Percentiles rank a stretch among this genome's conserved stretches.
phyloP scores from a whole-genome alignment of 2,113 vertebrate species.

The Muscicapa adusta region DNA sequence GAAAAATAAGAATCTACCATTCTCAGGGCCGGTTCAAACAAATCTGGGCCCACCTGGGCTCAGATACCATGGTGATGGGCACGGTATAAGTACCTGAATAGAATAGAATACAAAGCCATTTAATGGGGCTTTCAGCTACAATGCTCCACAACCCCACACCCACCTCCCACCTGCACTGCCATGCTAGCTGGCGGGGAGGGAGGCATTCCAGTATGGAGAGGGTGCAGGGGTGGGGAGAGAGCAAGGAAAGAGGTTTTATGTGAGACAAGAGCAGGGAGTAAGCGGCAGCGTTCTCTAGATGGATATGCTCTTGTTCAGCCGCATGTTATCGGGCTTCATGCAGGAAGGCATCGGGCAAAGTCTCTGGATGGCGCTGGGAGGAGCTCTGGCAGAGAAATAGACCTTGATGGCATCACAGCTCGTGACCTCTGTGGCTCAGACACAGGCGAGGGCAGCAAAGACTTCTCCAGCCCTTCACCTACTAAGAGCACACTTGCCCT shows the following conservation, averaged over 20 bases:
- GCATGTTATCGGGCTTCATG: slow-evolving; percentile 25
- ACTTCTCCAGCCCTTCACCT: background rate
- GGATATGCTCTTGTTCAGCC: slow-evolving; percentile 48
- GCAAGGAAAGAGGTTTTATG: slow-evolving; percentile 39
- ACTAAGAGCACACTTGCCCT: background rate
- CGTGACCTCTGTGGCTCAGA: background rate
- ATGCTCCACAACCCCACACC: background rate
- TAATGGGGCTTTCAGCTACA: slow-evolving; percentile 60
- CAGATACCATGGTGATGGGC: slow-evolving; percentile 73
- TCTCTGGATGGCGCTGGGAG: background rate
- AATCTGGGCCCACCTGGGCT: slow-evolving; percentile 72
- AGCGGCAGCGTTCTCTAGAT: slow-evolving; percentile 37
- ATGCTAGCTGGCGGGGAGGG: slow-evolving; percentile 31
- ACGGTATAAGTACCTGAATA: slow-evolving; percentile 73
- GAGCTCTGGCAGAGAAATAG: background rate
- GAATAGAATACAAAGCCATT: slow-evolving; percentile 72
- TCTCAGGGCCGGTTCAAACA: slow-evolving; percentile 73
- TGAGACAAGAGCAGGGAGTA: slow-evolving; percentile 10
- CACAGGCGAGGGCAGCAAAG: background rate
- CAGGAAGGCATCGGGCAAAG: slow-evolving; percentile 19
- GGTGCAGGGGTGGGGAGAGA: slow-evolving; percentile 15
- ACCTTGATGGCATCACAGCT: background rate
- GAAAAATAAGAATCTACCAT: slow-evolving; percentile 71
- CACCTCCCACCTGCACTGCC: slow-evolving; percentile 60
- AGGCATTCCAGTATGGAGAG: slow-evolving; percentile 62